These are phyloP conservation scores for Lasioglossum lativentre DNA, from an alignment of 2,888 invertebrate species.

Conservation along the genomic window DNA sequence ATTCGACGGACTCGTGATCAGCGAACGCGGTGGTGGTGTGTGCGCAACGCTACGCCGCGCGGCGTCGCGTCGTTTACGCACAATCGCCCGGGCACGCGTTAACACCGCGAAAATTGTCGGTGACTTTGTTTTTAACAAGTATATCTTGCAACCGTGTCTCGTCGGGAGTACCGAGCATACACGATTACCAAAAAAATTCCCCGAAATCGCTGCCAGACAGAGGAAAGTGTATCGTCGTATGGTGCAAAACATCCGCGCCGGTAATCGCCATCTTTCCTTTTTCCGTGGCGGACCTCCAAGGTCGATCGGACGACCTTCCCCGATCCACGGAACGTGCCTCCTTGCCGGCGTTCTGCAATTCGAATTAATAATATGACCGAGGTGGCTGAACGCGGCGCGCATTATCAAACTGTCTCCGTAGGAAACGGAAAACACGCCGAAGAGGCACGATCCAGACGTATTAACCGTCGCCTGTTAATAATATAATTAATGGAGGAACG, in stretches of 20 bases:
- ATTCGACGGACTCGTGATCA: slow-evolving; percentile 74
- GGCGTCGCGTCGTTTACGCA: background rate
- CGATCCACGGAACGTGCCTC: slow-evolving; percentile 2
- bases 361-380: slow-evolving; percentile 33
- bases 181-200: slow-evolving; percentile 33
- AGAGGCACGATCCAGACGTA: background rate
- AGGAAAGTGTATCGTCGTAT: background rate
- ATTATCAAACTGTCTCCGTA: slow-evolving; percentile 7
- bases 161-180: background rate
- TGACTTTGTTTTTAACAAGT: slow-evolving; percentile 59
- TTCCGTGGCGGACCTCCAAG: slow-evolving; percentile 44
- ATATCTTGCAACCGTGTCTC: slow-evolving; percentile 16
- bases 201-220: background rate
- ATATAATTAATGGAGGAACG: background rate
- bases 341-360: slow-evolving; percentile 11
- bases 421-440: slow-evolving; percentile 5
- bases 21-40: slow-evolving; percentile 31
- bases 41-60: slow-evolving; percentile 6
- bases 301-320: slow-evolving; percentile 34
- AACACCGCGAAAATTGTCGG: slow-evolving; percentile 61
- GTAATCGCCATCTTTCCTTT: slow-evolving; percentile 20
- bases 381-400: slow-evolving; percentile 16
- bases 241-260: slow-evolving; percentile 17
- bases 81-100: slow-evolving; percentile 50
- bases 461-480: background rate